Evolutionary conservation across 2,797 vertebrate species (phyloP).

Genomic region (Sardinella longiceps): DNA sequence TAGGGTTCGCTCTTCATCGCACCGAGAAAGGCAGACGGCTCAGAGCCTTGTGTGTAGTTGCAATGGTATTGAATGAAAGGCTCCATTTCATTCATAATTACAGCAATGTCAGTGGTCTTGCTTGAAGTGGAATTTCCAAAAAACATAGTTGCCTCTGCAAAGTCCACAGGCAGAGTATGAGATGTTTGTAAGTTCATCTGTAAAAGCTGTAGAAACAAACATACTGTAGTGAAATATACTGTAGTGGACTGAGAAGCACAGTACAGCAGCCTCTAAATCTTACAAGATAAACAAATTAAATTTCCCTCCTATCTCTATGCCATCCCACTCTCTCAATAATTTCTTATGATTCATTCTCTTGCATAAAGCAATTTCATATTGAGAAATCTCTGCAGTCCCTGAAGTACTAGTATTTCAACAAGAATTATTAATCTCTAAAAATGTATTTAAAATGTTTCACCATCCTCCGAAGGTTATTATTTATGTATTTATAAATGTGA

Average conservation of each 20-base stretch:
- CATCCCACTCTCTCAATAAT: too few species aligned
- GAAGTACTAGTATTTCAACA: neutral
- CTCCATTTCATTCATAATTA: conserved; percentile 49
- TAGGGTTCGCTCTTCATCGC: conserved; percentile 73
- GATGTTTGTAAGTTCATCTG: neutral
- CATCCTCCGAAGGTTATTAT: too few species aligned
- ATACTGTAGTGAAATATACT: neutral
- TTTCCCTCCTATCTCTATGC: too few species aligned
- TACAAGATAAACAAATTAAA: too few species aligned
- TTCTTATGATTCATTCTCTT: too few species aligned
- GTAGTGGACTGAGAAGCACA: too few species aligned
- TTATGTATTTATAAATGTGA: too few species aligned
- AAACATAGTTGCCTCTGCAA: neutral
- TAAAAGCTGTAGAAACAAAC: neutral
- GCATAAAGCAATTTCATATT: neutral
- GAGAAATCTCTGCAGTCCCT: neutral
- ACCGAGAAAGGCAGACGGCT: conserved; percentile 69
- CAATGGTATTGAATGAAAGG: conserved; percentile 63
- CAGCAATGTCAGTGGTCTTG: neutral
- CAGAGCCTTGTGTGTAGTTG: conserved; percentile 64
- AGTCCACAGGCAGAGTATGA: neutral
- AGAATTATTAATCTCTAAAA: neutral
- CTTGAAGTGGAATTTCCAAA: neutral
- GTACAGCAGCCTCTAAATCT: neutral
- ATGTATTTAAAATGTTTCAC: neutral